Evolutionary conservation across 2,888 invertebrate species (phyloP).

Genomic region (Nasonovia ribisnigri): DNA sequence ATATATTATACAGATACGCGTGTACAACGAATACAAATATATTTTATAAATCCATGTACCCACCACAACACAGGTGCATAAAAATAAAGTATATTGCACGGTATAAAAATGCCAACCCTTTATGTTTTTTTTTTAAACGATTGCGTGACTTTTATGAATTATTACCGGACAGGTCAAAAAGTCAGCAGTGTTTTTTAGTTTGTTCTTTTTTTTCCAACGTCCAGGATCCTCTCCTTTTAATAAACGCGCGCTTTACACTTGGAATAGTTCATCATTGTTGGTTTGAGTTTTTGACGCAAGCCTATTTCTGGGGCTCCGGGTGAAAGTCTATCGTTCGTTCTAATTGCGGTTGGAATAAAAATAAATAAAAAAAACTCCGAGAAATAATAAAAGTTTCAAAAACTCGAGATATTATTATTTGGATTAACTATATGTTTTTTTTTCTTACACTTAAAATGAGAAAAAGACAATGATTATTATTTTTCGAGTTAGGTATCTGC

Average conservation of each 20-base stretch:
- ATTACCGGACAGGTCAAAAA: conserved; percentile 38
- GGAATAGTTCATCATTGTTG: conserved; percentile 3
- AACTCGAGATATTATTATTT: conserved; percentile 43
- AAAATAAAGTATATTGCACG: conserved; percentile 22
- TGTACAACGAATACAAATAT: background rate
- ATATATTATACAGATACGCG: conserved; percentile 3
- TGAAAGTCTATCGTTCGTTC: background rate
- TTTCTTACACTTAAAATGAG: background rate
- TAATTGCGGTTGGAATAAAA: conserved; percentile 8
- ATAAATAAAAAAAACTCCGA: background rate
- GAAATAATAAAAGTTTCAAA: conserved; percentile 47
- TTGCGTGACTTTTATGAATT: conserved; percentile 56
- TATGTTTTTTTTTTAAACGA: background rate
- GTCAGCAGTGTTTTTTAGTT: conserved; percentile 16
- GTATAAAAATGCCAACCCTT: conserved; percentile 23
- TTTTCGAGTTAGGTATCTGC: background rate
- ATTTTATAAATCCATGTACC: background rate
- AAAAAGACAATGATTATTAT: background rate
- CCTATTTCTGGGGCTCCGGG: background rate
- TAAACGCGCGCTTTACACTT: conserved; percentile 1
- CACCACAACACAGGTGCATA: background rate
- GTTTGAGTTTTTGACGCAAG: conserved; percentile 17
- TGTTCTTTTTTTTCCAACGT: background rate
- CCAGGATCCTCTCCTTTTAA: background rate
- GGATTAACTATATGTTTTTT: background rate